These are phyloP conservation scores for Rhinopomastus cyanomelas DNA, from an alignment of 2,113 vertebrate species.

Conservation along the genomic window DNA sequence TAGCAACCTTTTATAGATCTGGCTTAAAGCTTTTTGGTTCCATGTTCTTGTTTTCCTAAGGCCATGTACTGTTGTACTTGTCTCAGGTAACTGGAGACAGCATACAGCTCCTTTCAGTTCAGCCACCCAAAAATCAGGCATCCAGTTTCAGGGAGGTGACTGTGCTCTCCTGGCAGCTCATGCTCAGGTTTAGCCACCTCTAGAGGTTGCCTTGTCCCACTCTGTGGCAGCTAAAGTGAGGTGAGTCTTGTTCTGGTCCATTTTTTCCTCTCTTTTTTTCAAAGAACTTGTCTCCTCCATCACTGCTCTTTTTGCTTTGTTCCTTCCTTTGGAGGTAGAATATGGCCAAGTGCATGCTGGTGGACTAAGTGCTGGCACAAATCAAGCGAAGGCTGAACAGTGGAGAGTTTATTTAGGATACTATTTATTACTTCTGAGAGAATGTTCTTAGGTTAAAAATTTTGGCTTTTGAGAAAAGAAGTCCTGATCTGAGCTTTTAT, in stretches of 20 bases:
- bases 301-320: neutral
- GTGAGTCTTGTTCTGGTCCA: rapidly evolving
- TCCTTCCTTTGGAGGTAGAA: neutral
- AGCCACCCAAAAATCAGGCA: neutral
- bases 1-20: neutral
- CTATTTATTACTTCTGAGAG: neutral
- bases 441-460: neutral
- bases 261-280: neutral
- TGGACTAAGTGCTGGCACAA: neutral
- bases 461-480: neutral
- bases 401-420: neutral
- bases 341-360: neutral
- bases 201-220: neutral
- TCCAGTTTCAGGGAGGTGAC: neutral
- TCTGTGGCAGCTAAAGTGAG: neutral
- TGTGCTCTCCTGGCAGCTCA: neutral
- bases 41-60: neutral
- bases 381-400: neutral
- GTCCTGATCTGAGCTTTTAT: neutral
- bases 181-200: neutral
- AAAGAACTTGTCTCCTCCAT: neutral
- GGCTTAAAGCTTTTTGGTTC: neutral
- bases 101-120: neutral
- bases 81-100: neutral
- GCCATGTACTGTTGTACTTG: neutral